A percentile compares a stretch with the other conserved stretches of the same genome.
Conservation (phyloP, 2,888 invertebrate species). For the Acrocera orbiculus region DNA sequence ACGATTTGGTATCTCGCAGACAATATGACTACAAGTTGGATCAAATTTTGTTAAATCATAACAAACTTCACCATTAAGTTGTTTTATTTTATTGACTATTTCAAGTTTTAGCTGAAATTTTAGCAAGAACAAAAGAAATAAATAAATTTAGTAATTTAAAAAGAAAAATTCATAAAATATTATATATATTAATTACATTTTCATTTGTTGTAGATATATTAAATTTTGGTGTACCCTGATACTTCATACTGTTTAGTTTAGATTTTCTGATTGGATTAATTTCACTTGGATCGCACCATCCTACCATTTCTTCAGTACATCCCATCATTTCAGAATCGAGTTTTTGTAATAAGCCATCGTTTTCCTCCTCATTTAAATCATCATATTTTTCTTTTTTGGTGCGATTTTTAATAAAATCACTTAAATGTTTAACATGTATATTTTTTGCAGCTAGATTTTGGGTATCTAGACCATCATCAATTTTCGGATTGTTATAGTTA, state of each 20-base stretch:
- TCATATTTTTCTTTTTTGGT: not conserved
- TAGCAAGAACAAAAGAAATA: not conserved
- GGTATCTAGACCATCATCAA: conserved; percentile 14
- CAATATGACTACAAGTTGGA: conserved; percentile 50
- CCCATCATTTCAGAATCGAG: conserved; percentile 8
- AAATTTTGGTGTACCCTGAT: conserved; percentile 23
- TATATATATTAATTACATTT: no score
- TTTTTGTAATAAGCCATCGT: conserved; percentile 10
- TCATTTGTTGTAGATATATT: no score
- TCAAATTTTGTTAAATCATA: conserved; percentile 36
- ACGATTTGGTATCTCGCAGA: conserved; percentile 54
- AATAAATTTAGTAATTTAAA: no score
- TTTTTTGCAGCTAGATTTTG: conserved; percentile 2
- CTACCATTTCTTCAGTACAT: conserved; percentile 42
- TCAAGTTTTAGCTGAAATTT: conserved; percentile 1
- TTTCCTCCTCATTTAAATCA: conserved; percentile 15
- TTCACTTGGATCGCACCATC: conserved; percentile 48
- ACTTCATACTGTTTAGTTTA: conserved; percentile 17
- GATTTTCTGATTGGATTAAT: conserved; percentile 17
- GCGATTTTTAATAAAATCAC: conserved; percentile 24
- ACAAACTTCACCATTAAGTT: conserved; percentile 15
- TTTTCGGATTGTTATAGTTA: not conserved
- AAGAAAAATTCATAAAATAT: no score
- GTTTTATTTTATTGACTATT: conserved; percentile 8
- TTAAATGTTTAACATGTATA: conserved; percentile 20